phyloP scores from a whole-genome alignment of 2,888 invertebrate genomes.

The Galerucella pusilla region DNA sequence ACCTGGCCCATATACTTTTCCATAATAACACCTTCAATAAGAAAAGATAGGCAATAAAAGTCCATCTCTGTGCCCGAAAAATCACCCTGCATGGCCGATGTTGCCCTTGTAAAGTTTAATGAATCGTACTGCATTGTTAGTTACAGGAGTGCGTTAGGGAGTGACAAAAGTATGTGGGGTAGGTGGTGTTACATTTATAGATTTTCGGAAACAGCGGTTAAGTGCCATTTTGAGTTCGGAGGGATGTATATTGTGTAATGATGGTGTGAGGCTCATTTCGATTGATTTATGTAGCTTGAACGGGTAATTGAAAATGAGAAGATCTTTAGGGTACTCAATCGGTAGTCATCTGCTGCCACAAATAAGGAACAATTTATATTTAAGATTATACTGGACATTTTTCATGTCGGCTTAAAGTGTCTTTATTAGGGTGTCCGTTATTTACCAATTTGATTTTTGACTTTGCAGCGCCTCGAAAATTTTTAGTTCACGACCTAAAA shows the following conservation, averaged over 20 bases:
- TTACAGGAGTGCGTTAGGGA: slow-evolving; percentile 49
- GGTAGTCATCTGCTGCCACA: background rate
- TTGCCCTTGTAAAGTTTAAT: slow-evolving; percentile 52
- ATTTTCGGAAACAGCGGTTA: slow-evolving; percentile 34
- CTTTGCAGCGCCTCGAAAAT: too few species aligned
- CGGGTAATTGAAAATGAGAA: slow-evolving; percentile 11
- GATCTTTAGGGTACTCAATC: background rate
- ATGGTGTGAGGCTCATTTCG: slow-evolving; percentile 22
- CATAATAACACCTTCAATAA: background rate
- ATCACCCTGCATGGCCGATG: slow-evolving; percentile 24
- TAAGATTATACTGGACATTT: too few species aligned
- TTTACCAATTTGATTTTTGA: too few species aligned
- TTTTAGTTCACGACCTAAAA: too few species aligned
- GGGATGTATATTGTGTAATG: slow-evolving; percentile 26
- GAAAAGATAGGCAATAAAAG: background rate
- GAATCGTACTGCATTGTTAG: slow-evolving; percentile 59
- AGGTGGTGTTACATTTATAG: slow-evolving; percentile 38
- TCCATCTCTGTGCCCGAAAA: slow-evolving; percentile 27
- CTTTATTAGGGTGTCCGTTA: too few species aligned
- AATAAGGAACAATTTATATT: background rate
- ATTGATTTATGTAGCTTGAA: slow-evolving; percentile 14
- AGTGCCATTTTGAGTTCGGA: slow-evolving; percentile 25
- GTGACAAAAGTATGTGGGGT: slow-evolving; percentile 46
- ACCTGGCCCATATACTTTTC: background rate
- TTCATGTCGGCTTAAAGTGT: too few species aligned